Base-by-base conservation (phyloP, 2,888 invertebrate genomes). In the Phrixothrix hirtus region DNA sequence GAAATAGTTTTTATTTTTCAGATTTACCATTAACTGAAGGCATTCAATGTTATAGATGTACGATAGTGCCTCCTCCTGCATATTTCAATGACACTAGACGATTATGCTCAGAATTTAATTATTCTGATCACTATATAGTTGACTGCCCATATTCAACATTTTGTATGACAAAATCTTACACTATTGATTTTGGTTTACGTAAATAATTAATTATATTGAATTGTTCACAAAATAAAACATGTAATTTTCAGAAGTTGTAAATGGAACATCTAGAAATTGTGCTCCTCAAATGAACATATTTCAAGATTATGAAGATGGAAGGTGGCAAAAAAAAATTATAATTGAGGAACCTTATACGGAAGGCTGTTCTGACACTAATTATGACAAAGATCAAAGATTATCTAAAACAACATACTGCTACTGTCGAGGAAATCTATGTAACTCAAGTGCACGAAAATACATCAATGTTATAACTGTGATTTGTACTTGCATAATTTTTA, bases 81-180 rank as follows among this genome's bases (percentile, higher is more conserved):
- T 76, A 77, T 65, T 79, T 79, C 63, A 84, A 84, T 67, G 81
- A 82, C 57, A 83, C 81, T n/a, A 79, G 82, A 58, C 80, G 82
- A 41, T 77, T 89, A 29, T 93, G 92, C 71, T 80, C 86, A 4
- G 83, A 87, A 67, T 92, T 92, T 71, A 87, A 91, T 70, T 81
- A 83, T 61, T 84, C 87, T 1, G 77, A 81, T 3, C 79, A 79
- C 61, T 93, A 83, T 73, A 81, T 87, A 54, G 83, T 86, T 2
- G 83, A 87, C 57, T 93, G 92, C 70, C 87, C 88, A 1, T 86
- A 82, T 68, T 92, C 92, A 1, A 91, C 92, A 1, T 86, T 90
- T 80, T 93, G 92, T 69, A 83, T 87, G 79, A 92, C 91, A 72
- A 85, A 84, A 67, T 84, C 85, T 37, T 83, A 83, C 56, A 79